Evolutionary conservation across 2,888 invertebrate genomes (phyloP).

Genomic region (Thalpophila matura): DNA sequence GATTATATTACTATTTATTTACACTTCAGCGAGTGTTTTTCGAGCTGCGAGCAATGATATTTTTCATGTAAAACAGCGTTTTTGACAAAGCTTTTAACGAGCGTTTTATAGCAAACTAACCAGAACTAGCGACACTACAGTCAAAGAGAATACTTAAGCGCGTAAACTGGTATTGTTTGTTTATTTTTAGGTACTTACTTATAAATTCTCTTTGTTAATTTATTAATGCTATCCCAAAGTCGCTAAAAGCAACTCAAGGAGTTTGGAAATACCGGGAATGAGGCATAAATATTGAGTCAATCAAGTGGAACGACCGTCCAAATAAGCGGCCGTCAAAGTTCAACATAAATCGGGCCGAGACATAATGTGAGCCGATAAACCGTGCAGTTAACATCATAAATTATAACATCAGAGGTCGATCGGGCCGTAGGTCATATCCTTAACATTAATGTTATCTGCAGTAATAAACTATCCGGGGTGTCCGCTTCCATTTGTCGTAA

Average conservation of each 20-base stretch:
- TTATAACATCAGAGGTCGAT: constrained; percentile 69
- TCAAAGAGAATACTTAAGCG: constrained; percentile 28
- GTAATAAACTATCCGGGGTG: constrained; percentile 72
- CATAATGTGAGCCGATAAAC: constrained; percentile 73
- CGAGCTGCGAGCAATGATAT: constrained; percentile 5
- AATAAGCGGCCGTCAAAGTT: constrained; percentile 64
- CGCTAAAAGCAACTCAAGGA: constrained; percentile 15
- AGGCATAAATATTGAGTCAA: constrained; percentile 35
- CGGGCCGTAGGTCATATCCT: constrained; percentile 75
- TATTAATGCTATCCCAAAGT: constrained; percentile 3
- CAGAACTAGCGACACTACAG: constrained; percentile 36
- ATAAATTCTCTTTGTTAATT: constrained; percentile 6
- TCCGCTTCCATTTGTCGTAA: constrained; percentile 72
- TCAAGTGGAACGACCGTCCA: constrained; percentile 41
- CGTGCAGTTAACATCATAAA: constrained; percentile 70
- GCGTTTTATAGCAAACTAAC: constrained; percentile 50
- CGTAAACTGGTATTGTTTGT: constrained; percentile 5
- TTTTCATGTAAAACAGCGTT: constrained; percentile 29
- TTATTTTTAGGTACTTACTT: constrained; percentile 4
- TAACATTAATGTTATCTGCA: constrained; percentile 77
- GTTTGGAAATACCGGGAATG: constrained; percentile 7
- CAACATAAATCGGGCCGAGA: constrained; percentile 64
- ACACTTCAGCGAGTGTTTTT: constrained; percentile 24
- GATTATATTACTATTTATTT: constrained; percentile 28
- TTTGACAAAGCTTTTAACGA: constrained; percentile 52